Percentiles rank a stretch among this genome's conserved stretches.
Conservation (phyloP, 2,113 vertebrate species). For the Nothocercus nigrocapillus region DNA sequence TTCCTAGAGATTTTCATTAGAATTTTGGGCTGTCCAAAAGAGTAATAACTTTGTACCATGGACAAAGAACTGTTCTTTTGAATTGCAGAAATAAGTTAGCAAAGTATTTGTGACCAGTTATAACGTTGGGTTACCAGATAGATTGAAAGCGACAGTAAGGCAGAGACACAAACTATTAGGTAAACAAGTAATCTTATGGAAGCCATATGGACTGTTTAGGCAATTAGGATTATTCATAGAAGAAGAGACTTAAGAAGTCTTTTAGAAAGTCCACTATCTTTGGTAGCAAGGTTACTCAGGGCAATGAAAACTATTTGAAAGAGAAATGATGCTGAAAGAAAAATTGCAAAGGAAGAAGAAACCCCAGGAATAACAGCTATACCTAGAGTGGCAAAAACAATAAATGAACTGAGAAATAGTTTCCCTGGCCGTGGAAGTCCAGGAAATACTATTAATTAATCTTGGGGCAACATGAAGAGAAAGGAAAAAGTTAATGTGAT, state of each 20-base stretch:
- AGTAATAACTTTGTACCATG: not conserved
- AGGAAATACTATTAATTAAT: not conserved
- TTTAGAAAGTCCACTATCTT: conserved; percentile 49
- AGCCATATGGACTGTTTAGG: conserved; percentile 57
- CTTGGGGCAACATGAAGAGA: not conserved
- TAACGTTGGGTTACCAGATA: conserved; percentile 39
- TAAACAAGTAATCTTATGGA: conserved; percentile 54
- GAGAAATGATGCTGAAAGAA: not conserved
- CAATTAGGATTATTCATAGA: conserved; percentile 61
- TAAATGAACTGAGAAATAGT: not conserved
- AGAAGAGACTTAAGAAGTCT: conserved; percentile 27
- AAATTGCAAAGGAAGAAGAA: not conserved
- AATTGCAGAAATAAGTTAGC: not conserved
- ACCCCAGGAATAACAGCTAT: not conserved
- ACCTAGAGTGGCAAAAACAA: not conserved
- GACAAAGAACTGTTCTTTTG: not conserved
- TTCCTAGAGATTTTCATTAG: not conserved
- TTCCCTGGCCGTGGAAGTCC: not conserved
- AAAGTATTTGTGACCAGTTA: conserved; percentile 18
- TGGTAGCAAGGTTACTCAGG: conserved; percentile 46
- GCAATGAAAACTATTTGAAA: conserved; percentile 1
- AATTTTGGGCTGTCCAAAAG: not conserved
- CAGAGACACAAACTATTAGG: conserved; percentile 42
- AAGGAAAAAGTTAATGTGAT: not conserved
- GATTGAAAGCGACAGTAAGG: conserved; percentile 56